Base-by-base conservation (phyloP, 2,113 vertebrate species). In the Ochotona curzoniae region DNA sequence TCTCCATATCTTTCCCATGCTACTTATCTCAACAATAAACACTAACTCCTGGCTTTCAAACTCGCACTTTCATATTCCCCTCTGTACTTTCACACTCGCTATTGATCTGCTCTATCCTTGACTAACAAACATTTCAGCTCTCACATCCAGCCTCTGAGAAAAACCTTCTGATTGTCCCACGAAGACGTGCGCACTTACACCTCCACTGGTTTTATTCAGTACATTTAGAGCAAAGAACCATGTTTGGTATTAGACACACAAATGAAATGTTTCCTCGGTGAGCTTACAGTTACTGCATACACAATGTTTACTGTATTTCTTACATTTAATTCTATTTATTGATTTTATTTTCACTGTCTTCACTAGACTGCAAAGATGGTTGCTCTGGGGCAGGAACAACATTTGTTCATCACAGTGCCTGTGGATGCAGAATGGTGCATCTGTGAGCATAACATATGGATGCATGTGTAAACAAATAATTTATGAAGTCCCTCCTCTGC, bases 291-390 rank as follows among this genome's bases (percentile, higher is more conserved):
- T 75, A 60, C 38, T 44, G 6, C 4, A 44, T 44, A 44, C 54
- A 57, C 54, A 57, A 57, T 13, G 54, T 18, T 18, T 57, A 13
- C 54, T 57, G 54, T 81, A 83, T 7, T 57, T 70, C 57, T 20
- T 9, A 44, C 32, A 74, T 49, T 80, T 57, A 82, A 82, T 49
- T 78, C 8, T 57, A 74, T 74, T 49, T 86, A 38, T 76, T 88
- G 21, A 47, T 28, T 94, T 82, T 93, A 89, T 54, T 84, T 88
- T 28, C 10, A 70, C n/a, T 89, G 74, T 69, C 32, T 83, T 61
- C 8, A 71, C 18, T 54, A 87, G 32, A 60, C 30, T 61, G 0
- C 35, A 87, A 79, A 92, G 44, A 78, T 63, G 49, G 28, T 38
- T 83, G 47, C 47, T 32, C 66, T 13, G 73, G 7, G 71, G 38